Base-by-base conservation (phyloP, 2,113 vertebrate species). In the Gallinago paraguaiae region DNA sequence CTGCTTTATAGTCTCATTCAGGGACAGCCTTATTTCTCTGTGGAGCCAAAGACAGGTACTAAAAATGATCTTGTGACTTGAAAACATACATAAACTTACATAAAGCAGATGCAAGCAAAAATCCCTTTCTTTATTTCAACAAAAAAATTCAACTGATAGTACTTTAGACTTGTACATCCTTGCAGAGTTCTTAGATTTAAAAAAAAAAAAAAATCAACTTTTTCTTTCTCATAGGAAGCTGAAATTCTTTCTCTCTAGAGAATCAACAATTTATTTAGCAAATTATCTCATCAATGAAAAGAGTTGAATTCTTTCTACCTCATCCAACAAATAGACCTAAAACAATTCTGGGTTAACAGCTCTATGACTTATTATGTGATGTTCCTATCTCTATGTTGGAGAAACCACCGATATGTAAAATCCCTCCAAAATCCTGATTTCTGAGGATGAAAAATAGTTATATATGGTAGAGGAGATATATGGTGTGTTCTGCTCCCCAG, bases 1-100 rank as follows among this genome's bases (percentile, higher is more conserved):
- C 98, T 99, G 35, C 97, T 99, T 80, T 99, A 99, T 92, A 99
- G 98, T 92, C 98, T 99, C 46, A 65, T 98, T 78, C 98, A 98
- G 94, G 99, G 99, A 88, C 99, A 99, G 84, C 99, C 99, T 18
- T 99, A 99, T 96, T 99, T 99, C 97, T 99, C 99, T 45, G 98
- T 99, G 97, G 99, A 99, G 91, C 98, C 99, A 43, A 99, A 98
- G 81, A 99, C 99, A 97, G 99, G 99, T 99, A 98, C 60, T 76
- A 77, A 3, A 53, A 79, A 31, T 50, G 20, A 88, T 43, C 43
- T 33, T 93, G 6, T 82, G 75, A 90, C 11, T 22, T 37, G 31
- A 17, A 77, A 67, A 22, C 11, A 50, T 74, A 46, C 7, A 57
- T 53, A 28, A 69, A n/a, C 22, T 53, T 30, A 61, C 88, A 37